phyloP scores from a whole-genome alignment of 2,113 vertebrate species.

The Mormyrus iriodes region DNA sequence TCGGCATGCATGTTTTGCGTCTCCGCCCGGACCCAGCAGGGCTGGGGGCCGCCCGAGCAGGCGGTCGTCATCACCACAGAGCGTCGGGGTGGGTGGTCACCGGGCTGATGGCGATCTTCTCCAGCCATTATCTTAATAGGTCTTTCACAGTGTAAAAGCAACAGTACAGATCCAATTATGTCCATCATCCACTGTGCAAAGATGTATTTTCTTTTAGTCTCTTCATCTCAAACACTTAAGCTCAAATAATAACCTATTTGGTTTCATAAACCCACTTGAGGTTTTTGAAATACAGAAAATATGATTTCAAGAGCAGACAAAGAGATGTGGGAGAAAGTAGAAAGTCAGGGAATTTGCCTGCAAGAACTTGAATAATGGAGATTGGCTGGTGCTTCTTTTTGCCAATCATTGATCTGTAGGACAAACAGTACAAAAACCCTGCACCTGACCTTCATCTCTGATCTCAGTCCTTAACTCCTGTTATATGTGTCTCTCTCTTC shows the following conservation, averaged over 20 bases:
- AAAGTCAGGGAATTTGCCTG: not conserved
- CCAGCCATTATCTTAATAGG: not conserved
- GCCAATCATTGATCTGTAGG: not conserved
- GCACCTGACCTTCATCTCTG: not conserved
- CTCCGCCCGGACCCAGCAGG: conserved; percentile 67
- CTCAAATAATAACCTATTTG: too few relatives aligned
- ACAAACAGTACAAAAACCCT: not conserved
- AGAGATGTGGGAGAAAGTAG: not conserved
- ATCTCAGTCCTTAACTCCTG: not conserved
- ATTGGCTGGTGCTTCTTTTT: not conserved
- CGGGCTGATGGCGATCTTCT: not conserved
- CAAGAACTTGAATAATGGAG: not conserved
- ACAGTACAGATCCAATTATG: not conserved
- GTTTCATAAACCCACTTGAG: not conserved
- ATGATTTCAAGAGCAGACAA: not conserved
- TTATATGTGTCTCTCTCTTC: not conserved
- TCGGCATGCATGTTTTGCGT: conserved; percentile 65
- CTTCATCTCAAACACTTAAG: not conserved
- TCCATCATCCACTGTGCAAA: not conserved
- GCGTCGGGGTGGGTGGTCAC: conserved; percentile 61
- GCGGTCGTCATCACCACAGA: conserved; percentile 71
- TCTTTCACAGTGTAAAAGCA: not conserved
- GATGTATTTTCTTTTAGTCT: not conserved
- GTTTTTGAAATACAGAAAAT: not conserved
- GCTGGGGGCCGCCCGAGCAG: conserved; percentile 70